These are phyloP conservation scores for Homarus gammarus DNA, from an alignment of 2,888 invertebrate genomes.

Conservation along the genomic window DNA sequence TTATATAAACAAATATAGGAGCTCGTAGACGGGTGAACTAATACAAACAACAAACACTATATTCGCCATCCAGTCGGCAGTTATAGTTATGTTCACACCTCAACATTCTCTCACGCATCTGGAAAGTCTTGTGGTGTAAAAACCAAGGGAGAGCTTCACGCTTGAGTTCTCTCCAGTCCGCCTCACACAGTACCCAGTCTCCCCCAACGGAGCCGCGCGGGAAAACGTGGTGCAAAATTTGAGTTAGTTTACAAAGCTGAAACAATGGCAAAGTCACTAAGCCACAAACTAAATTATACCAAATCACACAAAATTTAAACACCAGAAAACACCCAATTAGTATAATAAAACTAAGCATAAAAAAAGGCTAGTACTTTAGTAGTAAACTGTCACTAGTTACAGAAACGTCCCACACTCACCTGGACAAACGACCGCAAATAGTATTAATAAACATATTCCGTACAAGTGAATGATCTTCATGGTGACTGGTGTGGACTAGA, in stretches of 20 bases:
- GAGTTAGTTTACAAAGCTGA: not conserved
- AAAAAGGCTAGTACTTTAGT: too few relatives aligned
- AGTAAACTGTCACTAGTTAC: too few relatives aligned
- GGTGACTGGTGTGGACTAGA: not conserved
- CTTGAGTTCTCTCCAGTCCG: not conserved
- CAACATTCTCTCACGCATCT: not conserved
- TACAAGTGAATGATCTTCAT: not conserved
- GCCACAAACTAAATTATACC: not conserved
- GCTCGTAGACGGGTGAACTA: too few relatives aligned
- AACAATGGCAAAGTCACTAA: not conserved
- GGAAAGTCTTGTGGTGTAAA: not conserved
- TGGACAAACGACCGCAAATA: conserved; percentile 13
- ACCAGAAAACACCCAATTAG: not conserved
- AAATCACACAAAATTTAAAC: not conserved
- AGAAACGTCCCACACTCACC: conserved; percentile 17
- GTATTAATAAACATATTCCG: not conserved
- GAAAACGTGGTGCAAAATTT: not conserved
- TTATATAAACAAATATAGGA: too few relatives aligned
- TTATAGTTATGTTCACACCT: not conserved
- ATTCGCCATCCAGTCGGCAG: too few relatives aligned
- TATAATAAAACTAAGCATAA: too few relatives aligned
- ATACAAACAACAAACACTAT: too few relatives aligned
- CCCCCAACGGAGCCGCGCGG: not conserved
- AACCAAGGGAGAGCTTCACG: not conserved
- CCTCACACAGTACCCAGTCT: not conserved